Evolutionary conservation across 1,140 invertebrate species (phyloP).

Genomic region (Frieseomelitta varia): DNA sequence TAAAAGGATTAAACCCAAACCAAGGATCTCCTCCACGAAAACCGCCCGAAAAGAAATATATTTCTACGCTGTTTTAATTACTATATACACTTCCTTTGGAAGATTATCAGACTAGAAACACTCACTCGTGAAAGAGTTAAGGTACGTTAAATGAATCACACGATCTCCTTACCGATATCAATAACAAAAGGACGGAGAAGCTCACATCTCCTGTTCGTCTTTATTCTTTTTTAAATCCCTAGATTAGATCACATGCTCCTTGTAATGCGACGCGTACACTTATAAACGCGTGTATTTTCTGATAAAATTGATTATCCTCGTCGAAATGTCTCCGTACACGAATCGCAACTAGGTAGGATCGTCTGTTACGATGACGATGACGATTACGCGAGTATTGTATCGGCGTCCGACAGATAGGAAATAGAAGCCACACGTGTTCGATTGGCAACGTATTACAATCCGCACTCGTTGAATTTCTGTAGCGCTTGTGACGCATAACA

Average conservation of each 20-base stretch:
- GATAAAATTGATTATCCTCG: neutral
- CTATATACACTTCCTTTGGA: no score
- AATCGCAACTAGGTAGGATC: neutral
- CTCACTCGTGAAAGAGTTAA: neutral
- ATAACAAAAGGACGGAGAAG: neutral
- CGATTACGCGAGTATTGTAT: neutral
- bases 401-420: neutral
- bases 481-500: conserved; percentile 19
- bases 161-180: neutral
- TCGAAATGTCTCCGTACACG: neutral
- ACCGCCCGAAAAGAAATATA: no score
- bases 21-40: neutral
- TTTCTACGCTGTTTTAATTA: no score
- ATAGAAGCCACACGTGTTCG: conserved; percentile 26
- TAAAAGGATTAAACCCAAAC: no score
- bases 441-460: conserved; percentile 38
- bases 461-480: conserved; percentile 23
- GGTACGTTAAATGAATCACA: neutral
- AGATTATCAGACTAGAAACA: neutral
- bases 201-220: no score
- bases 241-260: neutral
- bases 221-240: neutral
- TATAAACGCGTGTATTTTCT: neutral
- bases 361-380: no score
- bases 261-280: neutral